Evolutionary conservation across 2,888 invertebrate genomes (phyloP).

Genomic region (Athripsodes cinereus): DNA sequence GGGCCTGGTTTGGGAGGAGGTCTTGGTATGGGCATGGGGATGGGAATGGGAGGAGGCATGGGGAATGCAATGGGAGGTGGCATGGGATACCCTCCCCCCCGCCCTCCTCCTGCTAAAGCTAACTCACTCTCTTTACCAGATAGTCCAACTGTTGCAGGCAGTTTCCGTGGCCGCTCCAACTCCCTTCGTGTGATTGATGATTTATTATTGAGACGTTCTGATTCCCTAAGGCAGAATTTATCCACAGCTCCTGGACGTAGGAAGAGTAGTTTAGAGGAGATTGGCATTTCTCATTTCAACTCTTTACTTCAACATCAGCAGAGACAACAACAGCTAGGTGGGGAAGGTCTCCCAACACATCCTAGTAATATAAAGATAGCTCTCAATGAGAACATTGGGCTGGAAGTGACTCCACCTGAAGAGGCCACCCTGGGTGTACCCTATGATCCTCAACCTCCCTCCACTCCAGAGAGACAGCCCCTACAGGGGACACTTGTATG

Average conservation of each 20-base stretch:
- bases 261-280: conserved; percentile 81
- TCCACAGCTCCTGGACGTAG: conserved; percentile 56
- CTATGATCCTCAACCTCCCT: conserved; percentile 44
- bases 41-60: conserved; percentile 62
- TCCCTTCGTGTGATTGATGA: conserved; percentile 83
- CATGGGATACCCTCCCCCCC: conserved; percentile 56
- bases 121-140: conserved; percentile 86
- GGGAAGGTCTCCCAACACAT: conserved; percentile 50
- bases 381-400: conserved; percentile 77
- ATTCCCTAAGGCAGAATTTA: conserved; percentile 80
- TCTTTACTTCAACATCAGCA: conserved; percentile 51
- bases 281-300: conserved; percentile 76
- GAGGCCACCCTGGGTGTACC: conserved; percentile 53
- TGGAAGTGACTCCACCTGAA: conserved; percentile 71
- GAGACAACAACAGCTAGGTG: conserved; percentile 39
- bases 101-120: conserved; percentile 80
- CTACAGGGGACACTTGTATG: conserved; percentile 90
- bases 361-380: conserved; percentile 78
- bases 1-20: conserved; percentile 57
- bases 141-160: conserved; percentile 76
- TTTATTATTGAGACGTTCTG: conserved; percentile 74
- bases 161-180: conserved; percentile 76
- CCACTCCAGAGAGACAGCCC: conserved; percentile 60
- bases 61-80: conserved; percentile 66
- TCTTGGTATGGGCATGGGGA: conserved; percentile 58